These are phyloP conservation scores for Trichechus manatus DNA, from an alignment of 2,113 vertebrate species.

Conservation along the genomic window DNA sequence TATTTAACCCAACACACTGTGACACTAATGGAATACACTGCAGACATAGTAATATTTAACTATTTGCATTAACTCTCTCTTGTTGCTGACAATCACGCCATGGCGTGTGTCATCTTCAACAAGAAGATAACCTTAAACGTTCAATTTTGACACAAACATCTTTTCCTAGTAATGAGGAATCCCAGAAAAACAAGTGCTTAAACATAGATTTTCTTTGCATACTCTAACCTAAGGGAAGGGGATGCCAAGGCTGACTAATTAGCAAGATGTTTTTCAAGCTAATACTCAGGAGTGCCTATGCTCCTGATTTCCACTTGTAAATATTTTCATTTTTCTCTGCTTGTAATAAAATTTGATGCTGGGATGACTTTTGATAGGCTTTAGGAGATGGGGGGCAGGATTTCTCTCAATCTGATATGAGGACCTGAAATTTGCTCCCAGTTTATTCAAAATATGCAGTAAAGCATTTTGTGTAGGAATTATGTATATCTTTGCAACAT, in stretches of 20 bases:
- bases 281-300: not conserved
- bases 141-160: conserved; percentile 43
- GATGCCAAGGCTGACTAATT: not conserved
- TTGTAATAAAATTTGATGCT: conserved; percentile 24
- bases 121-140: conserved; percentile 67
- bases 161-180: conserved; percentile 36
- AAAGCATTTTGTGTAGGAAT: not conserved
- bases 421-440: not conserved
- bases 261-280: conserved; percentile 19
- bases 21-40: conserved; percentile 47
- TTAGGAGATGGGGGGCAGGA: not conserved
- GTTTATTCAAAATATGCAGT: not conserved
- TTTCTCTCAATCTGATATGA: not conserved
- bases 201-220: not conserved
- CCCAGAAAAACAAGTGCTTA: conserved; percentile 50
- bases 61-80: conserved; percentile 47
- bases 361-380: not conserved
- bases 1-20: conserved; percentile 30
- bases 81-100: conserved; percentile 48
- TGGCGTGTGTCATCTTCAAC: conserved; percentile 64
- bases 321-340: conserved; percentile 45
- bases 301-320: conserved; percentile 50
- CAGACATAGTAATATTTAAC: conserved; percentile 5
- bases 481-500: not conserved
- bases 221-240: conserved; percentile 15